Evolutionary conservation across 2,888 invertebrate species (phyloP), one percentile per base, ranked within the genome.

Genomic region (Drosophila atripex): DNA sequence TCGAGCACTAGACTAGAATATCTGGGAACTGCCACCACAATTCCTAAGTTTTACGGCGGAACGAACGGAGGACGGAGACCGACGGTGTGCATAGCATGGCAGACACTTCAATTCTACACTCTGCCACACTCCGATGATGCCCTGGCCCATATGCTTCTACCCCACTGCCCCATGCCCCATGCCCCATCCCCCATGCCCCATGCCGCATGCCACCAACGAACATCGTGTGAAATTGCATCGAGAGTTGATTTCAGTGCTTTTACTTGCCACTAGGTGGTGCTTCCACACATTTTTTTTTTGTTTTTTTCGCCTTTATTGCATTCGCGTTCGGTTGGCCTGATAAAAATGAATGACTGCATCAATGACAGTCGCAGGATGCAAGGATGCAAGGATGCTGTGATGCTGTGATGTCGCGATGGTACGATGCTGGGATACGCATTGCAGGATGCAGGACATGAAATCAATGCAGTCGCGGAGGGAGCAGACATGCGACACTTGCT

Each of bases 261-360:
- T 16, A 18, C 39, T 16, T n/a, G 39, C 14, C 16, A 39, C 39
- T n/a, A 16, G 39, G 39, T 38, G 38, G 38, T n/a, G 38, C 38
- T 14, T 14, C 6, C 25, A 25, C 7, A 1, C 7, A 18, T 7
- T 25, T 25, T 1, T 25, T 12, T 14, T 39, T 51, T 35, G 53
- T 71, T 70, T 16, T 58, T 55, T 46, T 46, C 30, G 38, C 61
- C 60, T 80, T 82, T 80, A 80, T 84, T 78, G 84, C 84, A 78
- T 80, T 84, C 76, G 56, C 75, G 77, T 65, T 71, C 51, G 65
- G 65, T 56, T 71, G 70, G 71, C 30, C 78, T 82, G 85, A 82
- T 82, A 82, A 84, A 84, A 84, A 78, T 80, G 78, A 84, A 78
- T 84, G 82, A 82, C 75, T 80, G 74, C 82, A 77, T 78, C 74